phyloP scores from a whole-genome alignment of 2,113 vertebrate species.

The Recurvirostra avosetta region DNA sequence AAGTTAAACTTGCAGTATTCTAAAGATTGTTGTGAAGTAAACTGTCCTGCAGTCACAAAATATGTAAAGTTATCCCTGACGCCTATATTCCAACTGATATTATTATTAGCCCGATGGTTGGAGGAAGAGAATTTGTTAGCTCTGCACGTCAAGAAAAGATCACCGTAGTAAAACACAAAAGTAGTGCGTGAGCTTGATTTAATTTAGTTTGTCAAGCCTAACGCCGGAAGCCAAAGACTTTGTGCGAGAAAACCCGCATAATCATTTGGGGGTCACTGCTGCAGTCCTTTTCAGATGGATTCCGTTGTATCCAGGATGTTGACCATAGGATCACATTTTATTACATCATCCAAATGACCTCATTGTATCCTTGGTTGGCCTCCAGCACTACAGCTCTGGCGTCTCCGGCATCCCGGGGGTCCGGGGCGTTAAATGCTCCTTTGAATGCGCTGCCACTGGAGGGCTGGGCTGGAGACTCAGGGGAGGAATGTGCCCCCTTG shows the following conservation, averaged over 20 bases:
- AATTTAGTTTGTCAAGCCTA: neutral
- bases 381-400: neutral
- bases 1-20: neutral
- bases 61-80: neutral
- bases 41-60: neutral
- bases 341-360: neutral
- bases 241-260: neutral
- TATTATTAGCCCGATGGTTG: neutral
- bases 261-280: neutral
- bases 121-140: neutral
- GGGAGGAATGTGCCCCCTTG: neutral
- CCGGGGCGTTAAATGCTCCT: rapidly evolving
- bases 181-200: neutral
- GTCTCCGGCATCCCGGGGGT: neutral
- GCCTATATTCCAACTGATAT: rapidly evolving
- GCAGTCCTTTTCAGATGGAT: neutral
- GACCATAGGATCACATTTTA: too few species aligned
- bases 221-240: neutral
- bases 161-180: neutral
- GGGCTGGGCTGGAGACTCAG: neutral
- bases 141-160: neutral
- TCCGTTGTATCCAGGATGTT: neutral
- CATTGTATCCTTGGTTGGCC: rapidly evolving
- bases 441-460: neutral
- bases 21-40: neutral